Base-by-base conservation (phyloP, 2,888 invertebrate species). In the Parnassius orleans region DNA sequence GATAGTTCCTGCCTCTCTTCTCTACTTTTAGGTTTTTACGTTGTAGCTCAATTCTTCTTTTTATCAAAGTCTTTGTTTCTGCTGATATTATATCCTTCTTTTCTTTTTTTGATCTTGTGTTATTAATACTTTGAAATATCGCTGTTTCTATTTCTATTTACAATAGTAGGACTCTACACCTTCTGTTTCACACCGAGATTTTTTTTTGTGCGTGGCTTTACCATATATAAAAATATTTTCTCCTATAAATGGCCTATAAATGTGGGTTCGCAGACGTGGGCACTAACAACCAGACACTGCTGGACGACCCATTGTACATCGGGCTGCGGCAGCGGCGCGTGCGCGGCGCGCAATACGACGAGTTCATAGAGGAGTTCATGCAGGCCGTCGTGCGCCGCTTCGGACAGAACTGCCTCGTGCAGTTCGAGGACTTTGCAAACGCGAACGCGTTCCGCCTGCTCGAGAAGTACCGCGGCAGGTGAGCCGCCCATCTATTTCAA, bases 351-450 rank as follows among this genome's bases (percentile, higher is more conserved):
- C 93, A 93, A 64, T 99, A 99, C 86, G 98, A 99, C 83, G 96
- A 96, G 47, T 96, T 99, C 74, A 82, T 99, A 51, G 98, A 99
- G 10, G 99, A 99, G 92, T 99, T 99, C 87, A 99, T 99, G 99
- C 83, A 93, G 61, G 98, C 98, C 0, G 96, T 95, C 24, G 97
- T 98, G 2, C 93, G 93, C 59, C 94, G 97, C 69, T 98, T 94
- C 83, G 97, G 97, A 0, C 96, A 96, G 87, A 97, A 95, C 84
- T 95, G 95, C 60, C 93, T 98, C 65, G 96, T 98, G 56, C 96
- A 95, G 92, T 99, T 99, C 90, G 99, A 99, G 92, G 99, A 99
- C 92, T 99, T 99, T 84, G 99, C 96, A 60, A 99, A 99, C 81
- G 94, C 96, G 10, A 99, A 99, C 88, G 99, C 99, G 9, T 99